Conservation (phyloP, 2,888 invertebrate genomes). For the Nyleta sp. region DNA sequence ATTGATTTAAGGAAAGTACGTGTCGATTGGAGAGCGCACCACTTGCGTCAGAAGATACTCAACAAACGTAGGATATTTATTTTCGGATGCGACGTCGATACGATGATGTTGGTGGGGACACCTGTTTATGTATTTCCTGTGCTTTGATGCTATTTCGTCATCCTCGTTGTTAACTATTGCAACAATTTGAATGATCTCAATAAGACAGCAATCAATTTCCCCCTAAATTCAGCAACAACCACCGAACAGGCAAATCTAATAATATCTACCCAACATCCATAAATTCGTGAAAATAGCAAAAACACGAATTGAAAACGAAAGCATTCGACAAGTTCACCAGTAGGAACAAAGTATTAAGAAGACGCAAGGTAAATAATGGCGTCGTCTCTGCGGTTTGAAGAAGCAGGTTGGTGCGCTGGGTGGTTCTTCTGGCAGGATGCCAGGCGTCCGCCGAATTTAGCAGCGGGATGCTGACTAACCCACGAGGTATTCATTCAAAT, state of each 20-base stretch:
- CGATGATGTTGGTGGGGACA: slow-evolving; percentile 75
- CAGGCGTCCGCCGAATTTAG: slow-evolving; percentile 81
- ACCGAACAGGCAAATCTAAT: too few species aligned
- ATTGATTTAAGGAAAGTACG: slow-evolving; percentile 52
- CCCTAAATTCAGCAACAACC: too few species aligned
- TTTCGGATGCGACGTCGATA: slow-evolving; percentile 76
- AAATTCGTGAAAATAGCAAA: too few species aligned
- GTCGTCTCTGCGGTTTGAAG: slow-evolving; percentile 69
- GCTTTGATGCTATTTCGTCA: slow-evolving; percentile 9
- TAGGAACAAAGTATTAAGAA: slow-evolving; percentile 23
- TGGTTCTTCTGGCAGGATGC: slow-evolving; percentile 80
- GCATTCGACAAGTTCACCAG: background rate
- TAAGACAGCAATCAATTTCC: too few species aligned
- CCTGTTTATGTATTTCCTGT: slow-evolving; percentile 74
- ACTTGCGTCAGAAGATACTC: slow-evolving; percentile 69
- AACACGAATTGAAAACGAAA: too few species aligned
- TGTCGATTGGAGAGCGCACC: slow-evolving; percentile 56
- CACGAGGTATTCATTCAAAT: slow-evolving; percentile 82
- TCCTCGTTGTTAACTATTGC: too few species aligned
- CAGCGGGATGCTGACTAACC: slow-evolving; percentile 81
- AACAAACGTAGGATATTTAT: slow-evolving; percentile 71
- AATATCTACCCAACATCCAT: too few species aligned
- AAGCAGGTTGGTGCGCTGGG: slow-evolving; percentile 82
- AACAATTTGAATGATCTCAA: too few species aligned
- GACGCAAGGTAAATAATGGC: slow-evolving; percentile 63